A percentile compares a stretch with the other conserved stretches of the same genome.
Conservation (phyloP, 2,797 vertebrate genomes). For the Megaceryle alcyon region DNA sequence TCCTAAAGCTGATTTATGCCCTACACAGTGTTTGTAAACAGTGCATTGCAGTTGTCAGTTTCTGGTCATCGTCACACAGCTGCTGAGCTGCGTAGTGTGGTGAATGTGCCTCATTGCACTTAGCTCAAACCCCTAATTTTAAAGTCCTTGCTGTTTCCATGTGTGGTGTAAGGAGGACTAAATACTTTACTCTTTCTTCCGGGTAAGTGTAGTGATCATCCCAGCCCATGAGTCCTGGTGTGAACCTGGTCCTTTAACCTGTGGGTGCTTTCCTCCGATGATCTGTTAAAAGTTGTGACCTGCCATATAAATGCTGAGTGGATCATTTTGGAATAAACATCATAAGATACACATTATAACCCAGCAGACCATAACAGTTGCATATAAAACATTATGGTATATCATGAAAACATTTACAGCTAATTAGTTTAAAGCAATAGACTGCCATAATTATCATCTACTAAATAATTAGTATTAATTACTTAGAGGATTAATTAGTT, state of each 20-base stretch:
- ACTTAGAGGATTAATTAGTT: slow-evolving; percentile 45
- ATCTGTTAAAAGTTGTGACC: neutral
- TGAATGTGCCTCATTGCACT: neutral
- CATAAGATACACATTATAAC: neutral
- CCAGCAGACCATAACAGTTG: neutral
- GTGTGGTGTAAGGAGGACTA: neutral
- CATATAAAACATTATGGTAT: slow-evolving; percentile 27
- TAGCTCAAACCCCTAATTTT: neutral
- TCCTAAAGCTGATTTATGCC: neutral
- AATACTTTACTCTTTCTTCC: neutral
- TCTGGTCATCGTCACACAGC: neutral
- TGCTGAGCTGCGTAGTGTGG: neutral
- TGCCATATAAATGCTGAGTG: accelerated
- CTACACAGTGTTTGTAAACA: neutral
- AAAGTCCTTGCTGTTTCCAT: neutral
- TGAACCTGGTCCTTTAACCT: neutral
- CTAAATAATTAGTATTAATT: slow-evolving; percentile 64
- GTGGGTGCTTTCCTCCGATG: neutral
- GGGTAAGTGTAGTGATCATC: neutral
- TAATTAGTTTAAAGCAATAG: slow-evolving; percentile 44
- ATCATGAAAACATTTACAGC: slow-evolving; percentile 31
- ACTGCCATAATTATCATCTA: slow-evolving; percentile 43
- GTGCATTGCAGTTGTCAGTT: neutral
- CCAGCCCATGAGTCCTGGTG: neutral
- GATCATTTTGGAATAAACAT: neutral